Percentiles rank a stretch among this genome's conserved stretches.
These are phyloP conservation scores for Struthio camelus DNA, from an alignment of 2,113 vertebrate genomes.

Conservation along the genomic window DNA sequence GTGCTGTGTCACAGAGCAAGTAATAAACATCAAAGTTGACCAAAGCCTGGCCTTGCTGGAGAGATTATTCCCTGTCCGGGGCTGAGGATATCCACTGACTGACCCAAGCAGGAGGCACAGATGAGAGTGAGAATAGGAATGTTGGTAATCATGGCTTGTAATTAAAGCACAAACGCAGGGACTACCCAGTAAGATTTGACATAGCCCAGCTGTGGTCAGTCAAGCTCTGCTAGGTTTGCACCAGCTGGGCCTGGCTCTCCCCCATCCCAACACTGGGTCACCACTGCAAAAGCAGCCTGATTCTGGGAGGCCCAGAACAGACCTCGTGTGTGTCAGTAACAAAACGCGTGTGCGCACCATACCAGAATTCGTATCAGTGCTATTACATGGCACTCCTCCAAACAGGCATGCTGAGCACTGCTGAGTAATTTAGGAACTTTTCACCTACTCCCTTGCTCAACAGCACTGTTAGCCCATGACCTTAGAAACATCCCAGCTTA, in stretches of 20 bases:
- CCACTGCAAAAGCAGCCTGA: background rate
- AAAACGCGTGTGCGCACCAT: background rate
- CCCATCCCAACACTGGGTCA: rapidly evolving
- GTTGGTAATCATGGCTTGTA: background rate
- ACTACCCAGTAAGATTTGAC: rapidly evolving
- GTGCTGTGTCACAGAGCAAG: background rate
- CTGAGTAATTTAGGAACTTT: background rate
- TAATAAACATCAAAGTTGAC: constrained; percentile 41
- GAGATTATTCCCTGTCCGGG: background rate
- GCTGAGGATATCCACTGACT: background rate
- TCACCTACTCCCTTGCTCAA: background rate
- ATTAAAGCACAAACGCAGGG: background rate
- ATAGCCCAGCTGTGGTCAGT: background rate
- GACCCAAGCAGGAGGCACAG: background rate
- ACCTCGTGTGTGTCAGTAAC: background rate
- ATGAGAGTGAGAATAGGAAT: background rate
- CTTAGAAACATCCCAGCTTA: background rate
- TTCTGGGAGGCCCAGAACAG: background rate
- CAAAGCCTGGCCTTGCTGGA: background rate
- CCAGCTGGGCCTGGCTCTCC: background rate
- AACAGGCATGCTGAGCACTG: background rate
- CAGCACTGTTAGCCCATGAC: background rate
- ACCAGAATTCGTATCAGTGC: background rate
- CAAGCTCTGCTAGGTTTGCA: background rate
- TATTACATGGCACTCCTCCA: background rate